Evolutionary conservation across 23 tunicate genomes (phyloP).

Genomic region (Trididemnum miniatum): DNA sequence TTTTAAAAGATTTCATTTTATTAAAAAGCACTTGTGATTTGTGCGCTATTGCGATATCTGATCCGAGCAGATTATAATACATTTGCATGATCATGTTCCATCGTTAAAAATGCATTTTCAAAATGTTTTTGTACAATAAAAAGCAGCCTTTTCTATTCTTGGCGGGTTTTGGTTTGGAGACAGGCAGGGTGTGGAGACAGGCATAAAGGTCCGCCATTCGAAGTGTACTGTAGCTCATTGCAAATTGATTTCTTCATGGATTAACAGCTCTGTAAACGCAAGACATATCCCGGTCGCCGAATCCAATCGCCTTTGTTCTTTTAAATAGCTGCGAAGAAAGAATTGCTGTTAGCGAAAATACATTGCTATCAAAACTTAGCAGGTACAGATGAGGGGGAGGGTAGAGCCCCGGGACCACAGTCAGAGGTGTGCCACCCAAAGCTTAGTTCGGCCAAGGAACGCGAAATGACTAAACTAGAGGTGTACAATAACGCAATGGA

Average conservation of each 20-base stretch:
- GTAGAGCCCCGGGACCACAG: no score
- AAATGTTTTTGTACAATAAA: constrained; percentile 2
- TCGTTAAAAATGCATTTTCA: not conserved
- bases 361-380: no score
- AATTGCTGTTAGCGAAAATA: no score
- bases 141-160: not conserved
- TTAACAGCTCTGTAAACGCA: constrained; percentile 93
- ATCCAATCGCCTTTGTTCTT: constrained; percentile 81
- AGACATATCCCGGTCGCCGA: constrained; percentile 97
- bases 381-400: no score
- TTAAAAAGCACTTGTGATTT: not conserved
- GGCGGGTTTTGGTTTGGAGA: not conserved
- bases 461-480: no score
- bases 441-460: no score
- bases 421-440: no score
- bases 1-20: not conserved
- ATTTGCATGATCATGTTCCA: not conserved
- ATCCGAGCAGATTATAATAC: not conserved
- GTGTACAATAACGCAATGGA: no score
- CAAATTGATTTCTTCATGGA: constrained; percentile 40
- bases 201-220: no score
- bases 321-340: constrained; percentile 74
- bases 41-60: no score
- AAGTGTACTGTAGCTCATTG: not conserved
- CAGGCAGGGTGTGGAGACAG: no score